Percentiles rank a stretch among this genome's conserved stretches.
Conservation (phyloP, 1,140 invertebrate species). For the Papilio machaon region DNA sequence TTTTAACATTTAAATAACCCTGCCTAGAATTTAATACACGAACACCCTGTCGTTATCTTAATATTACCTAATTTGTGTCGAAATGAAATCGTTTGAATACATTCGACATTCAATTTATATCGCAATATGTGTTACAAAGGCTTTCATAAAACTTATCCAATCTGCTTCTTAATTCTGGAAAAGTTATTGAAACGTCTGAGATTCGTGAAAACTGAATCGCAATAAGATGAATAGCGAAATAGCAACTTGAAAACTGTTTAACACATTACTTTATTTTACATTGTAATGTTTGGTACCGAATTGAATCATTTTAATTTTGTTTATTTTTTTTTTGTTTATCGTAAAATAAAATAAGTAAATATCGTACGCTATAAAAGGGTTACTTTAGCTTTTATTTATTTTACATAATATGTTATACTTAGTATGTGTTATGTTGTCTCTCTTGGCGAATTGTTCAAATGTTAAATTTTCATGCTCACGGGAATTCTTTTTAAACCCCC, state of each 20-base stretch:
- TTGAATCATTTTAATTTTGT: too few relatives aligned
- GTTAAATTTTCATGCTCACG: constrained; percentile 46
- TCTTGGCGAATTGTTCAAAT: constrained; percentile 11
- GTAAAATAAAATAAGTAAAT: too few relatives aligned
- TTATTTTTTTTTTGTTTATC: too few relatives aligned
- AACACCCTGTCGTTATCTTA: neutral
- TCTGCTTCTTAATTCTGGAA: neutral
- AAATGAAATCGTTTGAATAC: constrained; percentile 1
- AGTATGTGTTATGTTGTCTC: neutral
- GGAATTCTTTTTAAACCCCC: neutral
- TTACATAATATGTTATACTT: too few relatives aligned
- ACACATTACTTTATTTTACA: neutral
- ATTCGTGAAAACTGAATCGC: neutral
- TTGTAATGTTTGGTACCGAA: too few relatives aligned
- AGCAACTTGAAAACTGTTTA: too few relatives aligned
- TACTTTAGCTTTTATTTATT: too few relatives aligned
- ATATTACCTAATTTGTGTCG: neutral
- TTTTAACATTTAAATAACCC: neutral
- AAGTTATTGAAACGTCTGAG: neutral
- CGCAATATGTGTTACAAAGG: constrained; percentile 4
- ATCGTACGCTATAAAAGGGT: too few relatives aligned
- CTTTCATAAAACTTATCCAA: constrained; percentile 28
- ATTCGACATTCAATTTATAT: constrained; percentile 15
- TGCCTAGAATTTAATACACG: neutral
- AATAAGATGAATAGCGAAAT: too few relatives aligned